A percentile compares a stretch with the other conserved stretches of the same genome.
Conservation (phyloP, 2,113 vertebrate genomes). For the Heliornis fulica region DNA sequence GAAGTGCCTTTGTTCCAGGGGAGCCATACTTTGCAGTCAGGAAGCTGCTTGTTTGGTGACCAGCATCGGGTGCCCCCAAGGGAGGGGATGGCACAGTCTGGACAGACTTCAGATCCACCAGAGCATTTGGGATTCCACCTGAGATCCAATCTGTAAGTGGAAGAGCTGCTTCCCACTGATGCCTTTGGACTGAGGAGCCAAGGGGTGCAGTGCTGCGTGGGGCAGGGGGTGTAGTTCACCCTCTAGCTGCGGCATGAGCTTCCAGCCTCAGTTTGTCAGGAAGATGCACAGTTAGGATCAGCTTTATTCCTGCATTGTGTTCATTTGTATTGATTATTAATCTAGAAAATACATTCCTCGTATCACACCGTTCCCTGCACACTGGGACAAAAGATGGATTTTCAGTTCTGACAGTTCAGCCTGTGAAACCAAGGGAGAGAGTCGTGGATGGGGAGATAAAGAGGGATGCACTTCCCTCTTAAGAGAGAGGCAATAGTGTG, state of each 20-base stretch:
- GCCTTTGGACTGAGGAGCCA: background rate
- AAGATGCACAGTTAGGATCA: background rate
- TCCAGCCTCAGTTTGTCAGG: background rate
- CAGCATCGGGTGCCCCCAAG: background rate
- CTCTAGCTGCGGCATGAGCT: background rate
- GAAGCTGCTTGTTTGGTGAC: background rate
- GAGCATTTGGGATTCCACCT: background rate
- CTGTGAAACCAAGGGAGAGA: background rate
- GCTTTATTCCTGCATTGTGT: background rate
- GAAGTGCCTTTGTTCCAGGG: slow-evolving; percentile 10
- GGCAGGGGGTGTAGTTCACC: background rate
- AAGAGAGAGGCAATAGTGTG: too few relatives aligned
- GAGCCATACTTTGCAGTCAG: background rate
- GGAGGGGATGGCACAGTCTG: background rate
- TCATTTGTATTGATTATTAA: background rate
- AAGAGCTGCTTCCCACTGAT: background rate
- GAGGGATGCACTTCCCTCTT: too few relatives aligned
- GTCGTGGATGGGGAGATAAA: too few relatives aligned
- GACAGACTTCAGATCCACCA: background rate
- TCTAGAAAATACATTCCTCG: background rate
- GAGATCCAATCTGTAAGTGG: background rate
- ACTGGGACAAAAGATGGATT: background rate
- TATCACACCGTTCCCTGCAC: background rate
- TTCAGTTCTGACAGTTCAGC: background rate
- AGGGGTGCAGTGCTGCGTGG: background rate